Base-by-base conservation (phyloP, 92 coral and sea anemone genomes). In the Micromussa lordhowensis region DNA sequence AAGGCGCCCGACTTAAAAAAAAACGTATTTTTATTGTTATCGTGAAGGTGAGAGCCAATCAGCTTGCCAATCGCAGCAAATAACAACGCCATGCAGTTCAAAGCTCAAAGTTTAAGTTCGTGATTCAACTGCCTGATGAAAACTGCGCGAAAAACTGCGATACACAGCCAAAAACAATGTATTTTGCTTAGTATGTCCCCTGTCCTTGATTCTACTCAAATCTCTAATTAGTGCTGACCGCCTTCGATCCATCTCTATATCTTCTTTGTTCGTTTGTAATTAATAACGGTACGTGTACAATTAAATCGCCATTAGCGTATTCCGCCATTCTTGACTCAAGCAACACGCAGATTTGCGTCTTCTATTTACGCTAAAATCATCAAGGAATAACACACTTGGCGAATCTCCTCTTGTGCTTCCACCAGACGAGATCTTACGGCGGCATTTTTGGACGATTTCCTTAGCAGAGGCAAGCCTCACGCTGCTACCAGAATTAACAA, bases 391-490 rank as follows among this genome's bases (percentile, higher is more conserved):
- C 51, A 44, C 0, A 13, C 51, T 44, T 44, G 51, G 51, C 13
- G 89, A 82, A 58, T 81, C 81, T 8, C 51, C 51, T 13, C 74
- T 68, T n/a, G 82, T 44, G 53, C 55, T 86, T 44, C 87, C 66
- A 16, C 93, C 68, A 2, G 87, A 75, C 36, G 98, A 93, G 15
- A 95, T 78, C 40, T 94, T 91, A 70, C 94, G 83, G 24, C 91
- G 89, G 76, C 96, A 95, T 68, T 89, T 89, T 49, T 91, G 92
- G 68, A 95, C 51, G 66, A 89, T 92, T 32, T 91, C 93, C 38
- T 80, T 91, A 18, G 98, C 93, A 15, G 94, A 51, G 70, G 72
- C 14, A 82, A 13, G 71, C 26, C 72, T 72, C 21, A 22, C 66
- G 63, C 7, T 55, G 48, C 51, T 30, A 6, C 80, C 64, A 28